These are phyloP conservation scores for Napeogenes sylphis DNA, from an alignment of 2,888 invertebrate genomes.

Conservation along the genomic window DNA sequence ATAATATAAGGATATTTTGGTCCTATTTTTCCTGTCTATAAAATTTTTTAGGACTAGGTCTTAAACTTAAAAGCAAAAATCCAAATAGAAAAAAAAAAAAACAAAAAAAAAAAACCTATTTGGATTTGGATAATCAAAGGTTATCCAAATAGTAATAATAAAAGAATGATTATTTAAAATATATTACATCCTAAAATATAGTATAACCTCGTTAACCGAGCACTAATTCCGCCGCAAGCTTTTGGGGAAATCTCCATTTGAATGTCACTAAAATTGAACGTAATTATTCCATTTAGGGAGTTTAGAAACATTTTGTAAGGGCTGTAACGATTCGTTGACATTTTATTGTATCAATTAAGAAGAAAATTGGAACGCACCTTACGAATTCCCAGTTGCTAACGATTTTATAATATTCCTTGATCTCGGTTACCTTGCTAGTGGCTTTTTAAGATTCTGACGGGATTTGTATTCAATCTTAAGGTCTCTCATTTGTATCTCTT, in stretches of 20 bases:
- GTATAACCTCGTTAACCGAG: slow-evolving; percentile 43
- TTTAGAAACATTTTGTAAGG: slow-evolving; percentile 52
- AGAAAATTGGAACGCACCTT: slow-evolving; percentile 49
- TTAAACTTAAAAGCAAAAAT: too few relatives aligned
- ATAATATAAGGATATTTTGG: too few relatives aligned
- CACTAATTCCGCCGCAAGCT: slow-evolving; percentile 39
- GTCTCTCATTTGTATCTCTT: too few relatives aligned
- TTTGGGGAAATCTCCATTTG: slow-evolving; percentile 47
- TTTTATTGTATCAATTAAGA: slow-evolving; percentile 65
- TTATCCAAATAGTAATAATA: neutral
- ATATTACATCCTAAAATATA: slow-evolving; percentile 9
- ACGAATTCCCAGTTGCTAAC: slow-evolving; percentile 23
- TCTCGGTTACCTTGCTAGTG: slow-evolving; percentile 7
- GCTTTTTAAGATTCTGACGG: slow-evolving; percentile 38
- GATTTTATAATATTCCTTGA: slow-evolving; percentile 21
- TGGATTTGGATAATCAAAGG: neutral
- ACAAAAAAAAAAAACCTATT: too few relatives aligned
- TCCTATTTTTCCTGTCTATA: too few relatives aligned
- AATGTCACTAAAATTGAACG: slow-evolving; percentile 51
- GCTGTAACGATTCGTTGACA: slow-evolving; percentile 32
- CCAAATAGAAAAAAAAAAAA: too few relatives aligned
- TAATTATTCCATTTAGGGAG: slow-evolving; percentile 53
- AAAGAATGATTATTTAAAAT: neutral
- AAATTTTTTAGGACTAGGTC: too few relatives aligned
- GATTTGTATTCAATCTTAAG: too few relatives aligned